Base-by-base conservation (phyloP, 2,888 invertebrate species). In the Sclerodermus sp. region DNA sequence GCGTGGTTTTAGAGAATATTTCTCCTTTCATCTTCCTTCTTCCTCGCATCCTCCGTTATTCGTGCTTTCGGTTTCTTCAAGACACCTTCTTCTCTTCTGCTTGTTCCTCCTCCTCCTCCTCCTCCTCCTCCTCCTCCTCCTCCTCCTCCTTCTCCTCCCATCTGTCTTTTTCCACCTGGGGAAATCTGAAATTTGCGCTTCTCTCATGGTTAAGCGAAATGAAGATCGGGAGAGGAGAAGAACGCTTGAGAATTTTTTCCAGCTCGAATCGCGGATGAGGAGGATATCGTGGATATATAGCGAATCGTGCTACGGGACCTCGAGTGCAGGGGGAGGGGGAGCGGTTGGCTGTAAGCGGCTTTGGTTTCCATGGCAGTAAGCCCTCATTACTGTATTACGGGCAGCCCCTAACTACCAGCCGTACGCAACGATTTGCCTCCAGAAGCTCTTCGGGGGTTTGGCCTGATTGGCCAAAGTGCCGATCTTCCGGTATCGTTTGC, bases 341-440 rank as follows among this genome's bases (percentile, higher is more conserved):
- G 76, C 71, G 76, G 77, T 74, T 70, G 76, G 71, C 71, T 71
- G 68, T 77, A 77, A 77, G 77, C 77, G 72, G 77, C 76, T 77
- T 77, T 77, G 75, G 77, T 77, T 77, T 76, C 77, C 77, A 77
- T 77, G 77, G 77, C 76, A 77, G 77, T 77, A 77, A 77, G 76
- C 75, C 73, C 76, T 77, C 77, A 77, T 77, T 77, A 77, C 76
- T 77, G 77, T 71, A 77, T 77, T 77, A 77, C 75, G 72, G 73
- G 68, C 66, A 70, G 70, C 73, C 74, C 69, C 73, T 68, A 73
- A 76, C 74, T 74, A 72, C 70, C 70, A 66, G 67, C 70, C 67
- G 67, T 72, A 74, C 70, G 68, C 67, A 68, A 71, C 67, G 68
- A 67, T 70, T 68, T 72, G 68, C 67, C 63, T 67, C 68, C 58